These are phyloP conservation scores for Scomber scombrus DNA, from an alignment of 2,113 vertebrate species.

Conservation along the genomic window DNA sequence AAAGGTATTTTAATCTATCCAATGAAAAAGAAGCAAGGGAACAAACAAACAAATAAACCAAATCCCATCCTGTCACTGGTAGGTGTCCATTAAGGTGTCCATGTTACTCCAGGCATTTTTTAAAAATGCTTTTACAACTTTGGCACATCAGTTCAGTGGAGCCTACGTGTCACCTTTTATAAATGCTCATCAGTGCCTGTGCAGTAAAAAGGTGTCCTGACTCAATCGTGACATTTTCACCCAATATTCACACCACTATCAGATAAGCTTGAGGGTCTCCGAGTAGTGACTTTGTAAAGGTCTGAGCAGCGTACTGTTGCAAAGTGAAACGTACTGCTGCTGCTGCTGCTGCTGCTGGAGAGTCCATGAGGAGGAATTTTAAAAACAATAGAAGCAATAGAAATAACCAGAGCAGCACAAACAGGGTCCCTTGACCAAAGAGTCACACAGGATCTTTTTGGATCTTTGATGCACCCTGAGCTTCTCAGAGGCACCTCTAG, in stretches of 20 bases:
- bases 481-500: constrained; percentile 60
- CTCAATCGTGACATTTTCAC: constrained; percentile 2
- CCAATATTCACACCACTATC: constrained; percentile 17
- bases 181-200: constrained; percentile 25
- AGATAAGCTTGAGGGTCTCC: neutral
- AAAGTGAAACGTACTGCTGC: neutral
- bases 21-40: neutral
- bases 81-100: neutral
- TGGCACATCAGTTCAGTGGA: constrained; percentile 5
- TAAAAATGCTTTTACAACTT: constrained; percentile 41
- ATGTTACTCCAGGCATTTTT: constrained; percentile 19
- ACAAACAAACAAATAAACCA: too few relatives aligned
- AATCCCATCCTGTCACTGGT: neutral
- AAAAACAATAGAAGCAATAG: constrained; percentile 10
- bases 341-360: neutral
- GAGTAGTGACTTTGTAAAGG: constrained; percentile 1
- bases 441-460: constrained; percentile 52
- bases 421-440: constrained; percentile 22
- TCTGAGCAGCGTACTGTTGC: neutral
- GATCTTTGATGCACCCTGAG: constrained; percentile 57
- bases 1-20: neutral
- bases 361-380: constrained; percentile 1
- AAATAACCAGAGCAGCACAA: constrained; percentile 17
- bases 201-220: constrained; percentile 46
- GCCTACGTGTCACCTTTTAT: constrained; percentile 38